Percentiles rank a stretch among this genome's conserved stretches.
Conservation (phyloP, 2,888 invertebrate species). For the Choreutis nemorana region DNA sequence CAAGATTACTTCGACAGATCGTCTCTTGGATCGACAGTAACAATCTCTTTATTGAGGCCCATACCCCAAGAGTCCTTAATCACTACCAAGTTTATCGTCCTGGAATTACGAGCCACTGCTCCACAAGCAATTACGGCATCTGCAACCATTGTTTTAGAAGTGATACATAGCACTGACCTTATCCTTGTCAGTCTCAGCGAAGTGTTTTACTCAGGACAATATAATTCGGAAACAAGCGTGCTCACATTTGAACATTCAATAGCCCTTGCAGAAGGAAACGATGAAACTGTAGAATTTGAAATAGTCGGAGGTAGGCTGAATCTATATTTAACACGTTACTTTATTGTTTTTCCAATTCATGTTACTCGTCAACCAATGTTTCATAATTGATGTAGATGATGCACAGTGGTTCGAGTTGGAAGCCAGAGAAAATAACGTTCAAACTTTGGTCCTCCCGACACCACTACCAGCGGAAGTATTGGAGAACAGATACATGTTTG, state of each 20-base stretch:
- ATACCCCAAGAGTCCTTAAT: constrained; percentile 20
- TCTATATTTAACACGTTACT: too few species aligned
- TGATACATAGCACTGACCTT: too few species aligned
- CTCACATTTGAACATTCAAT: constrained; percentile 13
- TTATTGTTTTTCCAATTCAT: too few species aligned
- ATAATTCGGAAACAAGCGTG: constrained; percentile 9
- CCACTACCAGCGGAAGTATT: constrained; percentile 16
- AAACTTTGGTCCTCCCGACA: constrained; percentile 7
- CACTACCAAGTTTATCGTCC: constrained; percentile 15
- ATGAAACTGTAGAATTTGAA: constrained; percentile 7
- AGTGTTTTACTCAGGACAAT: constrained; percentile 18
- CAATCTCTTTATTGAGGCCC: constrained; percentile 7
- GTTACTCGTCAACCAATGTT: too few species aligned
- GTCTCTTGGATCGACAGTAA: constrained; percentile 9
- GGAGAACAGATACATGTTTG: constrained; percentile 17
- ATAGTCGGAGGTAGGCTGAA: constrained; percentile 23
- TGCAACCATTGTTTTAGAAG: constrained; percentile 20
- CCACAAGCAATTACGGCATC: constrained; percentile 14
- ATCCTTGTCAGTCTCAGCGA: too few species aligned
- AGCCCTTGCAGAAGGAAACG: constrained; percentile 13
- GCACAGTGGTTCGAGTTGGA: constrained; percentile 18
- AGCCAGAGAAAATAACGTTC: constrained; percentile 10
- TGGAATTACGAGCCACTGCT: constrained; percentile 20
- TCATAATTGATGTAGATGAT: constrained; percentile 21
- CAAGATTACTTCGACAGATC: background rate